Evolutionary conservation across 2,888 invertebrate species (phyloP), one percentile per base, ranked within the genome.

Genomic region (Ormyrus labotus): DNA sequence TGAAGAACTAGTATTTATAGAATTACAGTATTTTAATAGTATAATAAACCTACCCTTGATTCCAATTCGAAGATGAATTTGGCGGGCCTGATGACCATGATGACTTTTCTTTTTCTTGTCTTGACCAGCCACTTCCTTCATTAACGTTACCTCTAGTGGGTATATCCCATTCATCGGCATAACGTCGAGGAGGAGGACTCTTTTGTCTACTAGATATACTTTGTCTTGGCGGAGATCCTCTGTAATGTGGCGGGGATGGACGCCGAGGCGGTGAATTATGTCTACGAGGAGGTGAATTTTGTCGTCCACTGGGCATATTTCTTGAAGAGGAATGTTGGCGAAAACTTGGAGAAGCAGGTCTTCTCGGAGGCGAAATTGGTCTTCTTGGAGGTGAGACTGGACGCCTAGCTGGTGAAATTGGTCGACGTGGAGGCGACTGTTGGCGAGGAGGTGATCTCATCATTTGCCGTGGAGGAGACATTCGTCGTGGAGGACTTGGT

Each of bases 101-200:
- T 3, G 47, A 6, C 11, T 77, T 82, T n/a, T 81, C 80, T 13
- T 81, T 79, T 9, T 78, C 81, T n/a, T 75, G 78, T n/a, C 82
- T 82, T 0, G 81, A 72, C 84, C 86, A 86, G 67, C 84, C 85
- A 50, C 81, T 84, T 69, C 86, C 85, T 53, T 88, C 87, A 1
- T 87, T 76, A 1, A 87, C 85, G 19, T 19, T 19, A 47, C 89
- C 87, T 80, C 90, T 85, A 55, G 85, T 90, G 0, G 90, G 90
- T 71, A 88, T 88, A 58, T 90, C 89, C 90, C 90, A 90, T 0
- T 90, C 89, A 75, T 89, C 89, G 6, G 81, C 83, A 63, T 85
- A 87, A 60, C 85, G 85, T 50, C 84, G 81, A 0, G 83, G 85
- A 0, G 83, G 83, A 0, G 88, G 86, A 7, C 80, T 79, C 61